phyloP scores from a whole-genome alignment of 2,888 invertebrate species.

The Limnephilus rhombicus region DNA sequence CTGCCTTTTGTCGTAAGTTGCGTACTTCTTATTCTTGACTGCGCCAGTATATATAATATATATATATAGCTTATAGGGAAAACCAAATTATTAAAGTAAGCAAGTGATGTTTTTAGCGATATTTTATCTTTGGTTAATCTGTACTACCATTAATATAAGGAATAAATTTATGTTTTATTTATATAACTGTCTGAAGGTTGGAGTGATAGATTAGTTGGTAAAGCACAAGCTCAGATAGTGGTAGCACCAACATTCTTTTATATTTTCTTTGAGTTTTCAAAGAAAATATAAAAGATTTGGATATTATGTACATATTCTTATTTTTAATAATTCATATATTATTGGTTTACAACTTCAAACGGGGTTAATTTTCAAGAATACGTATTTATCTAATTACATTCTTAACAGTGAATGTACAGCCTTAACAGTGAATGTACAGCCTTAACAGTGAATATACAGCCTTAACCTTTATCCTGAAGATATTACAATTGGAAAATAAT shows the following conservation, averaged over 20 bases:
- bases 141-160: conserved; percentile 14
- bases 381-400: background rate
- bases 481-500: background rate
- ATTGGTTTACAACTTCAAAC: too few species aligned
- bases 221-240: background rate
- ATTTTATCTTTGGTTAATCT: conserved; percentile 13
- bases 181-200: background rate
- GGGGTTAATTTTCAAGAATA: too few species aligned
- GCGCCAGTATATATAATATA: too few species aligned
- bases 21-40: too few species aligned
- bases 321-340: background rate
- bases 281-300: background rate
- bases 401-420: background rate
- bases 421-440: too few species aligned
- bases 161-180: background rate
- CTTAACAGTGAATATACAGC: too few species aligned
- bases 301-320: background rate
- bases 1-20: too few species aligned
- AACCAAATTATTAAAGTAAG: conserved; percentile 22
- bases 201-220: background rate
- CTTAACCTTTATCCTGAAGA: background rate
- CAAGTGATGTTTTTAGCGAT: conserved; percentile 16
- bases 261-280: background rate
- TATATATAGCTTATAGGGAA: background rate
- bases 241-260: background rate